phyloP scores from a whole-genome alignment of 2,797 vertebrate genomes.

The Peromyscus aztecus region DNA sequence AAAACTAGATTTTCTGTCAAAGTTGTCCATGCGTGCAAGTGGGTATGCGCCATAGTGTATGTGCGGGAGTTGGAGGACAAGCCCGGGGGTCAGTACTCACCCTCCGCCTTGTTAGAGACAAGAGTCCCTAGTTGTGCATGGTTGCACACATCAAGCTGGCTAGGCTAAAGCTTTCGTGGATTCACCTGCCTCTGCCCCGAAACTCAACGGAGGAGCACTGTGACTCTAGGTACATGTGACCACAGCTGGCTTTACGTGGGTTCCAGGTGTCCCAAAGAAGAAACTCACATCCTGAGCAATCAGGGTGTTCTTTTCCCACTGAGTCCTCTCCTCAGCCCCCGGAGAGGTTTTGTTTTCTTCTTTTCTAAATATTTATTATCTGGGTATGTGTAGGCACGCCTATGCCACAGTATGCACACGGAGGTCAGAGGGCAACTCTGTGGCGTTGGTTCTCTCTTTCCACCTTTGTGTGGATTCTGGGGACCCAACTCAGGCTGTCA shows the following conservation, averaged over 20 bases:
- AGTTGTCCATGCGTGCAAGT: neutral
- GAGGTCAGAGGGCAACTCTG: neutral
- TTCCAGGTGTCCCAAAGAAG: neutral
- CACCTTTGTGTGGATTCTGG: neutral
- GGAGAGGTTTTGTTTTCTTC: neutral
- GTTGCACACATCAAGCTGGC: neutral
- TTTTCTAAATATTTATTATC: neutral
- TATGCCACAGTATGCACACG: neutral
- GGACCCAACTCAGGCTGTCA: neutral
- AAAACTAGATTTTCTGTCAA: neutral
- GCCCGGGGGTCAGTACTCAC: neutral
- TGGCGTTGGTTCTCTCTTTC: neutral
- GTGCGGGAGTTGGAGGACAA: neutral
- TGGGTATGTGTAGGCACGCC: neutral
- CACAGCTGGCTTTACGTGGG: neutral
- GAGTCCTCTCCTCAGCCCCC: neutral
- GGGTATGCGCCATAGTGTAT: neutral
- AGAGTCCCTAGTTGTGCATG: neutral
- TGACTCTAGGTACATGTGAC: neutral
- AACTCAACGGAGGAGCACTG: rapidly evolving
- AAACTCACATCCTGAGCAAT: neutral
- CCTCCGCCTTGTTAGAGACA: neutral
- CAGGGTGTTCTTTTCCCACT: neutral
- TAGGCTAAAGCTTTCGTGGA: neutral
- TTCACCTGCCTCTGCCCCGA: no score